phyloP scores from a whole-genome alignment of 2,797 vertebrate genomes.

The Poecilia gillii region DNA sequence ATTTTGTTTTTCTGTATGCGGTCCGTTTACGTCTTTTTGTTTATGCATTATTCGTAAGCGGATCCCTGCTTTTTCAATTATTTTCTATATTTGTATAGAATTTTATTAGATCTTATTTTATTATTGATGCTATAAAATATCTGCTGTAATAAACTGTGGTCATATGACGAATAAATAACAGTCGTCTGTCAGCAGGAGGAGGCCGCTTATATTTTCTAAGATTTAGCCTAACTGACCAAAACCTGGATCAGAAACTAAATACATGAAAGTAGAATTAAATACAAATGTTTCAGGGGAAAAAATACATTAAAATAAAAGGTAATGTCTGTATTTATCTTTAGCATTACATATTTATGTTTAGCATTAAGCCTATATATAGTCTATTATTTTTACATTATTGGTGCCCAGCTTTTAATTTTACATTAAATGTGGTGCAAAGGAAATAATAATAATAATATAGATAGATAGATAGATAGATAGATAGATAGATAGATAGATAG shows the following conservation, averaged over 20 bases:
- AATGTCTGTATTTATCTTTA: not conserved
- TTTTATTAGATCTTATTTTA: not conserved
- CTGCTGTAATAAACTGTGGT: not conserved
- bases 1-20: too few species aligned
- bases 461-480: too few species aligned
- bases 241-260: not conserved
- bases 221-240: not conserved
- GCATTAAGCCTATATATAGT: too few species aligned
- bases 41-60: too few species aligned
- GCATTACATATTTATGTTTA: not conserved
- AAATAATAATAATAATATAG: too few species aligned
- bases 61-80: not conserved
- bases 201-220: not conserved
- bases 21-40: too few species aligned
- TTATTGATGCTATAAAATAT: too few species aligned
- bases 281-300: not conserved
- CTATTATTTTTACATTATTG: not conserved
- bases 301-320: not conserved
- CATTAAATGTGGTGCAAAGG: not conserved
- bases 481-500: too few species aligned
- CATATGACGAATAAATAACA: not conserved
- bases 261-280: not conserved
- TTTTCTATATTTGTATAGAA: not conserved
- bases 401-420: too few species aligned
- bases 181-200: not conserved